Conservation (phyloP, 2,888 invertebrate genomes). For the Steinernema scapterisci region DNA sequence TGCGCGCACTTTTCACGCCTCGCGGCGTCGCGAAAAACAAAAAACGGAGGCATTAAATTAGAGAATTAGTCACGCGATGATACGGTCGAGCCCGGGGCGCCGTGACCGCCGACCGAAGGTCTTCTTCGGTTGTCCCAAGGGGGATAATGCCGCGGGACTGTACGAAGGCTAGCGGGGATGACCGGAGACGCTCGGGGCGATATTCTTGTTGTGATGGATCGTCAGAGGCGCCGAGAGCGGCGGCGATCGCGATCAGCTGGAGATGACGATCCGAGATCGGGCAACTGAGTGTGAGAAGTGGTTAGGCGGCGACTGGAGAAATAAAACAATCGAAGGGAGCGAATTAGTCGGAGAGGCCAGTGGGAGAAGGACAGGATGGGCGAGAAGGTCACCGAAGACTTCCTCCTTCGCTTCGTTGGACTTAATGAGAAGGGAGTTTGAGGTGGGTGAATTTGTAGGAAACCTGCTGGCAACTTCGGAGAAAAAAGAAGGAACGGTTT, state of each 20-base stretch:
- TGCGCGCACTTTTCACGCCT: slow-evolving; percentile 28
- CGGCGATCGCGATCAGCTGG: neutral
- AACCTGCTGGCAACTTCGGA: no score
- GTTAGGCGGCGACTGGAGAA: no score
- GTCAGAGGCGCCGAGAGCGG: neutral
- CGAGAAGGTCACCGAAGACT: no score
- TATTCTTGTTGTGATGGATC: neutral
- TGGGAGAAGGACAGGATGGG: no score
- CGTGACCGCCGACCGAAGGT: neutral
- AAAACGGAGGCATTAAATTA: slow-evolving; percentile 20
- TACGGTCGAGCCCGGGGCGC: slow-evolving; percentile 14
- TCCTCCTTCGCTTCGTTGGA: no score
- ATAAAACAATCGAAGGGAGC: no score
- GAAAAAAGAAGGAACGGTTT: no score
- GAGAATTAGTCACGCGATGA: slow-evolving; percentile 28
- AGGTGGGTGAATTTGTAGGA: no score
- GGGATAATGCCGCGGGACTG: neutral
- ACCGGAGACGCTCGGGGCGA: neutral
- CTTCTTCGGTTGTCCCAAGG: neutral
- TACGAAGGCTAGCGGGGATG: neutral
- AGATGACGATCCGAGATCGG: neutral
- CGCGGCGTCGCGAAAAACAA: slow-evolving; percentile 29
- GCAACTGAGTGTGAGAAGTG: no score
- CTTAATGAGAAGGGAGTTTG: no score
- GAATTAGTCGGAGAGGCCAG: no score